Percentiles rank a stretch among this genome's conserved stretches.
phyloP scores from a whole-genome alignment of 2,797 vertebrate genomes.

The Aplochiton taeniatus region DNA sequence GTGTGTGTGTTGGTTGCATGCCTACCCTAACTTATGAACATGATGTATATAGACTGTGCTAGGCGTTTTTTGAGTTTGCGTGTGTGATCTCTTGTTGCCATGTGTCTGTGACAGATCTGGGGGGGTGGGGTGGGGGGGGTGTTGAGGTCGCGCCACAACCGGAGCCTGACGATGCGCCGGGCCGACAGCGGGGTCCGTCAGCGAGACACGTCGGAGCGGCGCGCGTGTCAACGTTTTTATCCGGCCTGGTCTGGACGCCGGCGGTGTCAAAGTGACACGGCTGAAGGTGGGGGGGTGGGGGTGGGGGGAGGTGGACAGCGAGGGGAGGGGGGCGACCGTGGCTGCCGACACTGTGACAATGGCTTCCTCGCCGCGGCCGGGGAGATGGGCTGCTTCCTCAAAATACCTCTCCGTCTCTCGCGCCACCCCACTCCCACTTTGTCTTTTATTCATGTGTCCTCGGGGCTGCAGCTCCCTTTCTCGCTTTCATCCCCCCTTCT shows the following conservation, averaged over 20 bases:
- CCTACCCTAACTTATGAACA: background rate
- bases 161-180: no score
- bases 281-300: constrained; percentile 48
- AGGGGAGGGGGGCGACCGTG: constrained; percentile 15
- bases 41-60: no score
- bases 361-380: constrained; percentile 47
- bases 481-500: background rate
- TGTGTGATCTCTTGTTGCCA: background rate
- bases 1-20: constrained; percentile 12
- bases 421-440: constrained; percentile 47
- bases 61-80: constrained; percentile 4
- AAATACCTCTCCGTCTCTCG: constrained; percentile 60
- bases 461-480: constrained; percentile 23
- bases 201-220: no score
- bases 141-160: no score
- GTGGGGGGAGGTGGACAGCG: no score
- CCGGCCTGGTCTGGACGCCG: background rate
- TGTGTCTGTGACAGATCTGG: background rate
- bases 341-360: constrained; percentile 56
- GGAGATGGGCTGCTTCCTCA: constrained; percentile 60
- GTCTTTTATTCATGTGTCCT: constrained; percentile 68
- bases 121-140: no score
- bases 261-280: constrained; percentile 38
- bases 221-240: no score
- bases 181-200: no score